Evolutionary conservation across 2,888 invertebrate species (phyloP), one percentile per base, ranked within the genome.

Genomic region (Lymantria monacha): DNA sequence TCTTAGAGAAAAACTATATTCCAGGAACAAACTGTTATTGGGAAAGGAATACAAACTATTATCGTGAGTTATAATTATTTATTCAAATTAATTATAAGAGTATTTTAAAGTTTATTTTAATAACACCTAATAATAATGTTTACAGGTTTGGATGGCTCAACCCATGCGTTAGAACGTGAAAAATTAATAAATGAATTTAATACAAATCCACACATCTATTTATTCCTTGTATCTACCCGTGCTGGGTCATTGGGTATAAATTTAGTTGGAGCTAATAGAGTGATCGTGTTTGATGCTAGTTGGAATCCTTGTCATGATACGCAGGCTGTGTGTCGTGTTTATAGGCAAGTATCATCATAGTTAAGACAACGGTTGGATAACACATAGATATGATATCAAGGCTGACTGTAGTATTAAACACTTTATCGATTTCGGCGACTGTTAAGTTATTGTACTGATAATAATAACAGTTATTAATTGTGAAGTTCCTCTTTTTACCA

Each of bases 241-340:
- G 99, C 99, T 37, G 99, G 99, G 0, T 98, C 98, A 11, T 90
- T 99, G 33, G 99, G 99, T 9, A 99, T 99, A 61, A 99, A 99
- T 90, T 93, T 99, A 58, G 97, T 98, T 14, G 98, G 99, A 12
- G 99, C 99, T 0, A 99, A 99, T 86, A 93, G 99, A 33, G 99
- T 99, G 7, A 96, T 99, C 41, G 98, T 99, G 45, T 96, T 99
- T 74, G 99, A 99, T 83, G 99, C 99, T 11, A 98, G 98, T 38
- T 99, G 99, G 99, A 99, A 99, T 91, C 99, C 99, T 0, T 99
- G 99, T 77, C 99, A 99, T 75, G 99, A 99, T 78, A 97, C 97
- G 0, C 98, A 98, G 91, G 99, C 99, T 31, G 98, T 99, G 11
- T 99, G 99, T 81, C 92, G 99, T 65, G 98, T 99, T 40, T 98